Percentiles rank a stretch among this genome's conserved stretches.
phyloP scores from a whole-genome alignment of 2,113 vertebrate genomes.

The Cygnus atratus region DNA sequence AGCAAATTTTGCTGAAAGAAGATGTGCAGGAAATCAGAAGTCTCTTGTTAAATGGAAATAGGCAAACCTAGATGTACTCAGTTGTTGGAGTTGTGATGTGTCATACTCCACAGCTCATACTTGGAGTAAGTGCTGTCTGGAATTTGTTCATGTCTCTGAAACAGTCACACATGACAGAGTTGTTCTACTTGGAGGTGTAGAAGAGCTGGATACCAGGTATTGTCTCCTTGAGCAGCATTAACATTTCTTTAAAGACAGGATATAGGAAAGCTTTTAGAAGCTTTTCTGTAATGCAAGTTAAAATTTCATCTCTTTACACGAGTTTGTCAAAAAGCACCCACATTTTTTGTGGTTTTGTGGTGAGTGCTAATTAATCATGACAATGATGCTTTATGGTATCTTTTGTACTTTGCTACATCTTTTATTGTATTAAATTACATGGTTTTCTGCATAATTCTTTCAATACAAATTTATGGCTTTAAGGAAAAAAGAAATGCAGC shows the following conservation, averaged over 20 bases:
- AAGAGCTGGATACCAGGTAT: not conserved
- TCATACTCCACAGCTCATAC: not conserved
- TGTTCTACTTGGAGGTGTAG: not conserved
- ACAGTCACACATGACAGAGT: accelerated
- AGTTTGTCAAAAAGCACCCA: not conserved
- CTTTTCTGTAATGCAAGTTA: not conserved
- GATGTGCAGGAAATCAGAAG: not conserved
- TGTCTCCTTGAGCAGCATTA: not conserved
- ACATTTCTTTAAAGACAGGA: not conserved
- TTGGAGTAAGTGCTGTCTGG: not conserved
- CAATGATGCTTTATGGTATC: not conserved
- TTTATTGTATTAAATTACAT: not conserved
- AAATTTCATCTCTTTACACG: not conserved
- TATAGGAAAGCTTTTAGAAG: not conserved
- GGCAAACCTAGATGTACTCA: not conserved
- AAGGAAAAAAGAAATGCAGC: not conserved
- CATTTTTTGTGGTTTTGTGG: not conserved
- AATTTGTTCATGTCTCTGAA: not conserved
- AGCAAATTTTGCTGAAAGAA: not conserved
- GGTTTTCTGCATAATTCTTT: not conserved
- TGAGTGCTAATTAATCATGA: not conserved
- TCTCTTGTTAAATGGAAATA: not conserved
- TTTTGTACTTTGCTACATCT: not conserved
- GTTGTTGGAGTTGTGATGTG: not conserved
- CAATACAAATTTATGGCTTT: not conserved